Evolutionary conservation across 2,797 vertebrate genomes (phyloP), one percentile per base, ranked within the genome.

Genomic region (Setipinna tenuifilis): DNA sequence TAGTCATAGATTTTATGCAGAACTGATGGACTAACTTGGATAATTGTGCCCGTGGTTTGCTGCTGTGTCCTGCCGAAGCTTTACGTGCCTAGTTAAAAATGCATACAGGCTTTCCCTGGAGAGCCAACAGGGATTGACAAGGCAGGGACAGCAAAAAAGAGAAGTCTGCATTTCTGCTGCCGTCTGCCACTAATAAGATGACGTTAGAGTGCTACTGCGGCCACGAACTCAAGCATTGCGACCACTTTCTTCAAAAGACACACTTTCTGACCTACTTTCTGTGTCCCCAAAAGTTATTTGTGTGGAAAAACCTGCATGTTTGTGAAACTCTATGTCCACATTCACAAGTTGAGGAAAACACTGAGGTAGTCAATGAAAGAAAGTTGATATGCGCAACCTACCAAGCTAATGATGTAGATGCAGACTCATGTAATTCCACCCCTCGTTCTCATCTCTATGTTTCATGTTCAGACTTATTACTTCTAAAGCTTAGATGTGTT

Each of bases 161-260:
- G 35, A 78, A 78, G 31, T 78, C 71, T 78, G 71, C 71, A 78
- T 78, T 78, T 78, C 35, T 78, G 35, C 31, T 78, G 35, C 71
- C 35, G 41, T 78, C 31, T 2, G 2, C 31, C 2, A 19, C 31
- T 44, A 78, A 78, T 44, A 78, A 78, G 71, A 44, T 78, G 71
- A 31, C 50, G 31, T 44, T 7, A 78, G 50, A 54, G 50, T 54
- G 50, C 50, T 54, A 14, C 71, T 78, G 17, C 6, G 6, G 35
- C 17, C 71, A 44, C 44, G 71, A 78, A 78, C 71, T 78, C 6
- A 9, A 21, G 71, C 41, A 44, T 44, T 44, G 31, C 7, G 19
- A 35, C 35, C 71, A 21, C 65, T 75, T 78, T 78, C 35, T 44
- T 78, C 31, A 78, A 31, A 71, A 71, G 31, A 78, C 35, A 78